Conservation (phyloP, 2,113 vertebrate genomes). For the Strix uralensis region DNA sequence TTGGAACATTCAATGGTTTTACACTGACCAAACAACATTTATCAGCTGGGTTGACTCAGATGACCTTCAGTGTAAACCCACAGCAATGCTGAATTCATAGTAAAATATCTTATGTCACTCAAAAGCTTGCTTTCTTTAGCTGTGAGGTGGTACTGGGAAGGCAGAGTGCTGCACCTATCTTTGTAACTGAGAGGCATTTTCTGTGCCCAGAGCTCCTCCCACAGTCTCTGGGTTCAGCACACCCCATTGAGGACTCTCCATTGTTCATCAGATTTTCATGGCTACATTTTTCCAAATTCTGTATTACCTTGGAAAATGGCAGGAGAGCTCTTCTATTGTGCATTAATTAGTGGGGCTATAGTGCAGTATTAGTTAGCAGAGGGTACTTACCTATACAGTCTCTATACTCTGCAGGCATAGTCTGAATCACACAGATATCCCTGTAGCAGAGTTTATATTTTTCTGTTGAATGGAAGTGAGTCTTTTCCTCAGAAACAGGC, state of each 20-base stretch:
- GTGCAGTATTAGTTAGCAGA: constrained; percentile 18
- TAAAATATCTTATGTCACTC: neutral
- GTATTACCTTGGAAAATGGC: neutral
- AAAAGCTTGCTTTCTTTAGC: neutral
- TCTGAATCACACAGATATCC: neutral
- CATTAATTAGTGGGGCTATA: neutral
- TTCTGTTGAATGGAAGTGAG: neutral
- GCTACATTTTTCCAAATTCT: neutral
- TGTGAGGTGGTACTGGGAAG: neutral
- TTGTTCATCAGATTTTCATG: neutral
- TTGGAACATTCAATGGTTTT: neutral
- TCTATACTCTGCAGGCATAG: neutral
- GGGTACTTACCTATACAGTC: neutral
- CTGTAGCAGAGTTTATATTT: neutral
- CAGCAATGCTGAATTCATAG: neutral
- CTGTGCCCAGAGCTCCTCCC: neutral
- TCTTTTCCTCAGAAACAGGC: neutral
- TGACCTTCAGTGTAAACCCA: neutral
- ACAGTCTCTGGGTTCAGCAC: neutral
- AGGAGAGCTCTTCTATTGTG: neutral
- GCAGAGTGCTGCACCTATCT: neutral
- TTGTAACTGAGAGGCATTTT: neutral
- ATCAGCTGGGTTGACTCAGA: neutral
- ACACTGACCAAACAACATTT: neutral
- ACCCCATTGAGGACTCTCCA: neutral